Percentiles rank a stretch among this genome's conserved stretches.
phyloP scores from a whole-genome alignment of 2,113 vertebrate species.

The Oryzias woworae region DNA sequence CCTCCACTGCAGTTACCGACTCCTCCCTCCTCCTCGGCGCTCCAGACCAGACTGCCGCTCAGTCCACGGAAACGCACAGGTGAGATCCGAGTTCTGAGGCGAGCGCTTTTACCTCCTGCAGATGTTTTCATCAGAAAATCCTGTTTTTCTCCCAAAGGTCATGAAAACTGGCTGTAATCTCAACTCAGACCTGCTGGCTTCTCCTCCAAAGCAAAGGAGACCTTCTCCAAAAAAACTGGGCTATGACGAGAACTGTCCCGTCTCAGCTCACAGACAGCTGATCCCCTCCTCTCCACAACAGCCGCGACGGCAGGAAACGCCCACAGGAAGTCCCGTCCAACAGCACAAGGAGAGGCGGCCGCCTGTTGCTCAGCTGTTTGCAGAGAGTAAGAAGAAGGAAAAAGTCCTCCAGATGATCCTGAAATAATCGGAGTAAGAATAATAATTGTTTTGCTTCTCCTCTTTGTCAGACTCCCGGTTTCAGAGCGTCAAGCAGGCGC shows the following conservation, averaged over 20 bases:
- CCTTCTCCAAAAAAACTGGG: constrained; percentile 74
- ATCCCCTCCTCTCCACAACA: background rate
- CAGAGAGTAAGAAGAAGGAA: constrained; percentile 76
- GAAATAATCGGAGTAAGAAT: background rate
- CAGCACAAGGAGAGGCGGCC: constrained; percentile 21
- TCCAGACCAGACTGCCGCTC: constrained; percentile 74
- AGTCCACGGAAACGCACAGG: constrained; percentile 92
- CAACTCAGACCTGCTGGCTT: constrained; percentile 66
- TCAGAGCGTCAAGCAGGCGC: constrained; percentile 84
- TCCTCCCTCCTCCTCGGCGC: background rate
- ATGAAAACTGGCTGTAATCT: constrained; percentile 90
- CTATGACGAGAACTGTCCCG: constrained; percentile 73
- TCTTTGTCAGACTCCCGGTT: constrained; percentile 79
- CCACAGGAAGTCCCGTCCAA: constrained; percentile 18
- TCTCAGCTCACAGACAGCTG: background rate
- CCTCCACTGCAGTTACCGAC: background rate
- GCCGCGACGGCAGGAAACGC: constrained; percentile 59
- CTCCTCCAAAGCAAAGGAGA: constrained; percentile 85
- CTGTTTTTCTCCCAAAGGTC: constrained; percentile 67
- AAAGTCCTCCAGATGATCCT: background rate
- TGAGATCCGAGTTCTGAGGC: constrained; percentile 51
- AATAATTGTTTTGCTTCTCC: fast-evolving
- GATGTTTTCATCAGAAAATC: too few relatives aligned
- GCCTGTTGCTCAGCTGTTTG: constrained; percentile 64
- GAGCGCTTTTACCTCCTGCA: too few relatives aligned